These are phyloP conservation scores for Galeopsomyia nigrocyanea DNA, from an alignment of 2,888 invertebrate genomes.

Conservation along the genomic window DNA sequence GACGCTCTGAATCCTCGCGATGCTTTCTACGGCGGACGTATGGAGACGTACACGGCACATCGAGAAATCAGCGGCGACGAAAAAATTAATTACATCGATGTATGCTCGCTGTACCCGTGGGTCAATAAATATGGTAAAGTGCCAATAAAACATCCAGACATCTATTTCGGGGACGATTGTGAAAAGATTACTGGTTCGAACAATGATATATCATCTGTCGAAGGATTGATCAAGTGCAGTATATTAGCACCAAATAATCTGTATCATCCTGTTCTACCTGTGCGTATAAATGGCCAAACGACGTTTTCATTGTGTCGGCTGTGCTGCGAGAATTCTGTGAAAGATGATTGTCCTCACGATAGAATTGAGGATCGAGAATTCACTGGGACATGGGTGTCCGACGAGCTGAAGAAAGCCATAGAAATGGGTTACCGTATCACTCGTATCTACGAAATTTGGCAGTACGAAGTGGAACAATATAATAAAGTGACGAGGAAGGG, in stretches of 20 bases:
- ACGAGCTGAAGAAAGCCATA: constrained; percentile 60
- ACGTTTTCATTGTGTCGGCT: constrained; percentile 61
- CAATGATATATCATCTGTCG: constrained; percentile 38
- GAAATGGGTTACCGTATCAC: constrained; percentile 58
- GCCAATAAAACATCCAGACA: constrained; percentile 55
- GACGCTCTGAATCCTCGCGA: constrained; percentile 28
- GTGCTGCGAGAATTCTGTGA: constrained; percentile 56
- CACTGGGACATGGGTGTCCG: constrained; percentile 60
- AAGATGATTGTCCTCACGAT: constrained; percentile 56
- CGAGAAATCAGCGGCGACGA: not conserved
- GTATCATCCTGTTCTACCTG: constrained; percentile 59
- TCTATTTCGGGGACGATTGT: constrained; percentile 49
- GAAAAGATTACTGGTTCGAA: constrained; percentile 33
- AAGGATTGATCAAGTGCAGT: constrained; percentile 53
- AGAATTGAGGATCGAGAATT: constrained; percentile 51
- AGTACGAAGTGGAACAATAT: constrained; percentile 55
- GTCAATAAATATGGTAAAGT: constrained; percentile 54
- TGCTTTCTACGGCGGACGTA: constrained; percentile 25
- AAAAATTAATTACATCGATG: constrained; percentile 33
- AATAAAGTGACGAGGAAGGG: constrained; percentile 46
- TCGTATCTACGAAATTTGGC: constrained; percentile 59
- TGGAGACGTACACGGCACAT: not conserved
- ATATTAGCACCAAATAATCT: constrained; percentile 52
- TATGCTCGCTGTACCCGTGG: constrained; percentile 47
- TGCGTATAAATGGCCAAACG: constrained; percentile 54